phyloP scores from a whole-genome alignment of 2,797 vertebrate species.

The Clarias laeviceps region DNA sequence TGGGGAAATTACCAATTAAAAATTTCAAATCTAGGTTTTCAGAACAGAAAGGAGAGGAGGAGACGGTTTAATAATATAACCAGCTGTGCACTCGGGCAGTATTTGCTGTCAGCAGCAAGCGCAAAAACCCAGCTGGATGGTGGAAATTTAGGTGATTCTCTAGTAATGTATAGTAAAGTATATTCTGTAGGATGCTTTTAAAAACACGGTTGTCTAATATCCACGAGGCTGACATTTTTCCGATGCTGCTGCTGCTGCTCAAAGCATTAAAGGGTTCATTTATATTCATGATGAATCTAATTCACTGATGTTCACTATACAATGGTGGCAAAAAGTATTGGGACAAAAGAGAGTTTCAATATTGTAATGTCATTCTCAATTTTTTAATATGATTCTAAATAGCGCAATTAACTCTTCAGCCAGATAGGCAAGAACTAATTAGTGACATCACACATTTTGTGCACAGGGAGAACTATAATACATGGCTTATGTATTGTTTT shows the following conservation, averaged over 20 bases:
- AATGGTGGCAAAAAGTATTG: too few relatives aligned
- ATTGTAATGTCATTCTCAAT: too few relatives aligned
- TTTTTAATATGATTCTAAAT: too few relatives aligned
- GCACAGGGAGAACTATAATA: too few relatives aligned
- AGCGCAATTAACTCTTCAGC: too few relatives aligned
- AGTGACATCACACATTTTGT: too few relatives aligned
- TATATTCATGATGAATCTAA: background rate
- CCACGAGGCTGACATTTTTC: background rate
- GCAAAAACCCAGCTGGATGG: background rate
- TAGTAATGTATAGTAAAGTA: background rate
- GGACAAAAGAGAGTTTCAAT: too few relatives aligned
- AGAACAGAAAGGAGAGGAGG: background rate
- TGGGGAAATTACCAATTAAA: background rate
- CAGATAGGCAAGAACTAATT: too few relatives aligned
- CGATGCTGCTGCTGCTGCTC: too few relatives aligned
- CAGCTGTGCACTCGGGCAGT: background rate
- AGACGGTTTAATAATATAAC: background rate
- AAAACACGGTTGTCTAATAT: background rate
- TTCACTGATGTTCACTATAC: background rate
- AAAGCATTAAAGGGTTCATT: background rate
- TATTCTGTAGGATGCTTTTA: background rate
- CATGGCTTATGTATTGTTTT: too few relatives aligned
- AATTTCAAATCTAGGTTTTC: background rate
- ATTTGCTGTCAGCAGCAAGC: background rate
- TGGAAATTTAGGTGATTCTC: background rate